Conservation (phyloP, 2,888 invertebrate species). For the Villa cingulata region DNA sequence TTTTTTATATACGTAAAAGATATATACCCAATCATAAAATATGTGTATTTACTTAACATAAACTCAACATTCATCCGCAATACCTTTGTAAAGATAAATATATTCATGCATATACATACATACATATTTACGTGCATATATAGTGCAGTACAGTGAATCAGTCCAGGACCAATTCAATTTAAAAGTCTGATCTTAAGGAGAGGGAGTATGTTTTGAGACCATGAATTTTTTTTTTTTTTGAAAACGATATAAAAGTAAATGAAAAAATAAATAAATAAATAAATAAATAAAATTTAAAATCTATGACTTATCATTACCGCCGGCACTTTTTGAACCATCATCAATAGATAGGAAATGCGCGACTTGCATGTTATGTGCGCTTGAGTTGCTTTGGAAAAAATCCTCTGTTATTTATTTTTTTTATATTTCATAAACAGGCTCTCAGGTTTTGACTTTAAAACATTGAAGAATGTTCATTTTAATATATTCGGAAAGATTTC, state of each 20-base stretch:
- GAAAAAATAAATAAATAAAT: conserved; percentile 2
- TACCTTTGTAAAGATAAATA: no score
- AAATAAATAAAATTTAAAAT: conserved; percentile 1
- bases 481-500: no score
- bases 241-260: neutral
- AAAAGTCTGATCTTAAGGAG: neutral
- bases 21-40: neutral
- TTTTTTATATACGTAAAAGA: no score
- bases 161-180: neutral
- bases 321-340: conserved; percentile 12
- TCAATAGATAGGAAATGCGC: conserved; percentile 4
- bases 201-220: no score
- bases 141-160: neutral
- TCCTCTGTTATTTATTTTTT: no score
- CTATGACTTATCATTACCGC: conserved; percentile 13
- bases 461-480: no score
- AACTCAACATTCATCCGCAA: neutral
- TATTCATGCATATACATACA: no score
- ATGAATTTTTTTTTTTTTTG: no score
- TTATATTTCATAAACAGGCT: no score
- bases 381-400: neutral
- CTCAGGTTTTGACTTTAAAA: no score
- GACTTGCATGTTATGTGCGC: conserved; percentile 2
- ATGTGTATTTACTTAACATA: neutral
- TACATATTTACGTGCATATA: no score